Evolutionary conservation across 2,888 invertebrate species (phyloP).

Genomic region (Brachyopa scutellaris): DNA sequence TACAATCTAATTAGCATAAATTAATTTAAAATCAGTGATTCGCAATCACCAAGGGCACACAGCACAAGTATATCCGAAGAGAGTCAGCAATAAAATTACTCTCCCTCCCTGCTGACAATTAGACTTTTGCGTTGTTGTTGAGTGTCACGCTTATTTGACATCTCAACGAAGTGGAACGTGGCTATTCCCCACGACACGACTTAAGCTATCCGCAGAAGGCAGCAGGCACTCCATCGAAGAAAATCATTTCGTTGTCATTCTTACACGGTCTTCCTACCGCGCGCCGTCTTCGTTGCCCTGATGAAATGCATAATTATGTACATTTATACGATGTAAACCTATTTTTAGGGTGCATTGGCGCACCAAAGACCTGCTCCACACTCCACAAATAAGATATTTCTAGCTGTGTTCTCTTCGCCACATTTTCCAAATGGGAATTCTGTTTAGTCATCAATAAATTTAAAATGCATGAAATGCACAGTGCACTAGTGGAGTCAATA

Average conservation of each 20-base stretch:
- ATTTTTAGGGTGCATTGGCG: slow-evolving; percentile 30
- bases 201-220: slow-evolving; percentile 1
- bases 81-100: slow-evolving; percentile 15
- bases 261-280: too few species aligned
- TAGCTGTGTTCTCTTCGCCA: neutral
- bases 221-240: neutral
- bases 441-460: slow-evolving; percentile 49
- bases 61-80: slow-evolving; percentile 6
- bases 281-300: neutral
- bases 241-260: neutral
- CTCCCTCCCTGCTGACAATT: slow-evolving; percentile 2
- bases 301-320: slow-evolving; percentile 44
- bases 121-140: slow-evolving; percentile 20
- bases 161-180: slow-evolving; percentile 27
- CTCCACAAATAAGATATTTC: slow-evolving; percentile 8
- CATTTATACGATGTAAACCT: slow-evolving; percentile 29
- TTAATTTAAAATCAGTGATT: slow-evolving; percentile 55
- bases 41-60: slow-evolving; percentile 31
- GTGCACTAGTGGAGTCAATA: slow-evolving; percentile 3
- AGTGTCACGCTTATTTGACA: slow-evolving; percentile 34
- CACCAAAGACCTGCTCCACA: neutral
- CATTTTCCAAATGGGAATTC: slow-evolving; percentile 28
- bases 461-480: slow-evolving; percentile 38
- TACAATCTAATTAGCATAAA: slow-evolving; percentile 35
- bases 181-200: slow-evolving; percentile 2